A percentile compares a stretch with the other conserved stretches of the same genome.
Conservation (phyloP, 1,140 invertebrate genomes). For the Phthorimaea operculella region DNA sequence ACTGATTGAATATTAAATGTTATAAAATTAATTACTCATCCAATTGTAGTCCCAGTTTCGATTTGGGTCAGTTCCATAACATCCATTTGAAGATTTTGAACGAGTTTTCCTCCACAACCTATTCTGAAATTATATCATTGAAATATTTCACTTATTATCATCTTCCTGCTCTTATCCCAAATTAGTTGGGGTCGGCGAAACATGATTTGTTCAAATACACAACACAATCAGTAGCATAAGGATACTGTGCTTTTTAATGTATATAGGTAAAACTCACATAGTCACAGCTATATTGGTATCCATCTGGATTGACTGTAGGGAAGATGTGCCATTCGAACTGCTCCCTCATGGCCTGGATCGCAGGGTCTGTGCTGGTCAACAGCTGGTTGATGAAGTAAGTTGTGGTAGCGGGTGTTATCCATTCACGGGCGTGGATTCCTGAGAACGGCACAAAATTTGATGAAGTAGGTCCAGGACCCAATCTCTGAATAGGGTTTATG, state of each 20-base stretch:
- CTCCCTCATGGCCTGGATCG: slow-evolving; percentile 54
- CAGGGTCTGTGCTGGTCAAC: slow-evolving; percentile 60
- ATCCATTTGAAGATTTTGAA: slow-evolving; percentile 61
- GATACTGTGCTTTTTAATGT: too few species aligned
- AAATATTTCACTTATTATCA: background rate
- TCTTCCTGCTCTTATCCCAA: too few species aligned
- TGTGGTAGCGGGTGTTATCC: slow-evolving; percentile 75
- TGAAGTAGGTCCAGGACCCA: too few species aligned
- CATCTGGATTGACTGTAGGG: slow-evolving; percentile 72
- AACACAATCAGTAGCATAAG: too few species aligned
- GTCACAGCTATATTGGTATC: slow-evolving; percentile 66
- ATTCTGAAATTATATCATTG: slow-evolving; percentile 52
- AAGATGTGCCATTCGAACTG: slow-evolving; percentile 73
- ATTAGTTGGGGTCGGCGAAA: too few species aligned
- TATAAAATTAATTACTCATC: too few species aligned
- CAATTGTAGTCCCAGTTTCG: slow-evolving; percentile 80
- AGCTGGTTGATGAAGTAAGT: slow-evolving; percentile 73
- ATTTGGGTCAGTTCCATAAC: slow-evolving; percentile 78
- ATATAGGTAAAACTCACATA: slow-evolving; percentile 19
- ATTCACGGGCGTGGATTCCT: slow-evolving; percentile 74
- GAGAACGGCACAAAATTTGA: too few species aligned
- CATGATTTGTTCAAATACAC: background rate
- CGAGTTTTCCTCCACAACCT: slow-evolving; percentile 82
- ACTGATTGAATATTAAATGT: too few species aligned
- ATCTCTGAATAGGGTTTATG: too few species aligned